phyloP scores from a whole-genome alignment of 2,888 invertebrate species.

The Bombyx huttoni region DNA sequence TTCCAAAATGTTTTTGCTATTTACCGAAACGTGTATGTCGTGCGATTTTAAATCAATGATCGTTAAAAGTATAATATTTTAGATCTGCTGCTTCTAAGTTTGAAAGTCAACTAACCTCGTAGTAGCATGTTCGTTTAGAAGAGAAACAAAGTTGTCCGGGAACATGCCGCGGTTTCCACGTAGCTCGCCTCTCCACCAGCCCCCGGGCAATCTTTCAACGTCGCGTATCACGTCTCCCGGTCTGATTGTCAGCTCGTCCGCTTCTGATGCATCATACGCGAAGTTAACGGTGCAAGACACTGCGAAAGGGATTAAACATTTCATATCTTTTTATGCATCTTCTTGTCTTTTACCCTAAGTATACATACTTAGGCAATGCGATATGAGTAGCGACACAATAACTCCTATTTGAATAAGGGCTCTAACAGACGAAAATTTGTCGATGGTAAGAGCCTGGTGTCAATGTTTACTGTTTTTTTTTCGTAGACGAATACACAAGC shows the following conservation, averaged over 20 bases:
- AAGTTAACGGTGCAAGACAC: conserved; percentile 89
- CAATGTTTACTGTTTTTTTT: too few relatives aligned
- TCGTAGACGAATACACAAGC: too few relatives aligned
- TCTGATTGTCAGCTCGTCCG: conserved; percentile 86
- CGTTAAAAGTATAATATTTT: not conserved
- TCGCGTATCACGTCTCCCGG: conserved; percentile 88
- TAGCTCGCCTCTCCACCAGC: conserved; percentile 94
- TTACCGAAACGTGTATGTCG: too few relatives aligned
- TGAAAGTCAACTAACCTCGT: conserved; percentile 38
- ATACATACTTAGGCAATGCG: too few relatives aligned
- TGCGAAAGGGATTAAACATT: conserved; percentile 18
- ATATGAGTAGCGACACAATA: too few relatives aligned
- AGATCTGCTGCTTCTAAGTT: not conserved
- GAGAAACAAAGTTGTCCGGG: conserved; percentile 92
- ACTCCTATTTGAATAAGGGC: too few relatives aligned
- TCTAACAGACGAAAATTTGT: too few relatives aligned
- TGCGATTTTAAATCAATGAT: too few relatives aligned
- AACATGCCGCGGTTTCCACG: conserved; percentile 88
- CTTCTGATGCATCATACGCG: conserved; percentile 88
- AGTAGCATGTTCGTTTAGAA: conserved; percentile 55
- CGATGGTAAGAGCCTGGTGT: too few relatives aligned
- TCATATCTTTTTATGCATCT: too few relatives aligned
- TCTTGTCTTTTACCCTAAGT: too few relatives aligned
- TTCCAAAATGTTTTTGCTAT: too few relatives aligned
- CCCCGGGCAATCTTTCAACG: conserved; percentile 83